Conservation (phyloP, 2,113 vertebrate species). For the Hiodon tergisus region DNA sequence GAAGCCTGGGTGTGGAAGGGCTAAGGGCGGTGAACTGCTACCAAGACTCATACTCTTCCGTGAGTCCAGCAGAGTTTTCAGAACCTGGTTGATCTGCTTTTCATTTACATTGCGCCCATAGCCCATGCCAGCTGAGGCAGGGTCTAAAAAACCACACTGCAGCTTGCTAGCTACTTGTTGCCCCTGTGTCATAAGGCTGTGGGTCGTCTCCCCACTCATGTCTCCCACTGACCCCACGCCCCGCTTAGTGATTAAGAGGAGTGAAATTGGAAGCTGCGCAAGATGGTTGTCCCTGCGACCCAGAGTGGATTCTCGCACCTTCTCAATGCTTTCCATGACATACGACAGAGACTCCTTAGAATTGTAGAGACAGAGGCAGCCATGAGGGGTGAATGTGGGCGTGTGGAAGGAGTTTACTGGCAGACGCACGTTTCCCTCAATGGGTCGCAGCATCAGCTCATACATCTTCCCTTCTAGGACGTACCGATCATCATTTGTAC, state of each 20-base stretch:
- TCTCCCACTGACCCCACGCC: slow-evolving; percentile 75
- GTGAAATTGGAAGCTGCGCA: slow-evolving; percentile 72
- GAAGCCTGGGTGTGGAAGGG: slow-evolving; percentile 59
- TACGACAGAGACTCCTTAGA: slow-evolving; percentile 93
- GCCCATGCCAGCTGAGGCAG: slow-evolving; percentile 76
- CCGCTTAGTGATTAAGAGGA: slow-evolving; percentile 83
- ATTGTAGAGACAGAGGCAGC: slow-evolving; percentile 94
- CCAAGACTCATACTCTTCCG: slow-evolving; percentile 72
- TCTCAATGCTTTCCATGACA: slow-evolving; percentile 89
- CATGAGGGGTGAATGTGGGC: slow-evolving; percentile 87
- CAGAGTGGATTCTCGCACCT: slow-evolving; percentile 75
- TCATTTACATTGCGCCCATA: slow-evolving; percentile 87
- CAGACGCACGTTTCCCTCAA: slow-evolving; percentile 90
- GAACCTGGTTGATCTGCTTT: slow-evolving; percentile 81
- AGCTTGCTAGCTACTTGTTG: slow-evolving; percentile 83
- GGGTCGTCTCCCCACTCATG: slow-evolving; percentile 82
- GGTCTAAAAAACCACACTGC: slow-evolving; percentile 83
- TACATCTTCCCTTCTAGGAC: slow-evolving; percentile 88
- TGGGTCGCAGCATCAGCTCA: slow-evolving; percentile 83
- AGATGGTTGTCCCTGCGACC: slow-evolving; percentile 75
- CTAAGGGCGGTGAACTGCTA: slow-evolving; percentile 59
- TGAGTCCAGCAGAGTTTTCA: slow-evolving; percentile 79
- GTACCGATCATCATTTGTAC: slow-evolving; percentile 87
- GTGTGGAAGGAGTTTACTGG: slow-evolving; percentile 96
- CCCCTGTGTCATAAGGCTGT: slow-evolving; percentile 84